phyloP scores from a whole-genome alignment of 2,888 invertebrate genomes.

The Ecliptopera silaceata region DNA sequence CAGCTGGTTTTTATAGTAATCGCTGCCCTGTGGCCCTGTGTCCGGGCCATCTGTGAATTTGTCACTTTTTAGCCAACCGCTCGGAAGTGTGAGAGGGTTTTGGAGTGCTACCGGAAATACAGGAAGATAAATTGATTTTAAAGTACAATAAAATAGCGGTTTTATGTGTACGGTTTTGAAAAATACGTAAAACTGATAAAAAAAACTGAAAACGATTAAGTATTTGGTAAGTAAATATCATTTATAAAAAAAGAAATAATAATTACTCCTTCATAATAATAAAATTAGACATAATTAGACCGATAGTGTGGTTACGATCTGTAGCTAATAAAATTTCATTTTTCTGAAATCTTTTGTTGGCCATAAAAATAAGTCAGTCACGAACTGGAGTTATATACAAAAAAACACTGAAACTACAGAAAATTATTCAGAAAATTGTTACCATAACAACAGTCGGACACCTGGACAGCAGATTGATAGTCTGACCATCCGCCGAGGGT shows the following conservation, averaged over 20 bases:
- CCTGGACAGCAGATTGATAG: conserved; percentile 63
- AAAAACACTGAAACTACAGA: no score
- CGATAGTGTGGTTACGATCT: conserved; percentile 17
- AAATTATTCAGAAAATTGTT: conserved; percentile 49
- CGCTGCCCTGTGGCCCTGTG: conserved; percentile 28
- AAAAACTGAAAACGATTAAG: no score
- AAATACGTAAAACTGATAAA: background rate
- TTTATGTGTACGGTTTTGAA: conserved; percentile 8
- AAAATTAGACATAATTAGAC: no score
- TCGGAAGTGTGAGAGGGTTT: conserved; percentile 28
- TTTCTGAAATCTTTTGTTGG: no score
- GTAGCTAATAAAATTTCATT: conserved; percentile 24
- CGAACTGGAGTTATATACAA: no score
- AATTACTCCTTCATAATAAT: no score
- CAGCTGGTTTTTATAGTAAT: conserved; percentile 45
- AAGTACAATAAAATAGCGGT: conserved; percentile 5
- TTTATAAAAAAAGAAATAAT: no score
- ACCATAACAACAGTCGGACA: conserved; percentile 59
- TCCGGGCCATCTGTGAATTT: conserved; percentile 44
- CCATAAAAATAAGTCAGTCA: no score
- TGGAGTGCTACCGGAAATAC: conserved; percentile 30
- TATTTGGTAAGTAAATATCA: no score
- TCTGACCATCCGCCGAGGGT: conserved; percentile 49
- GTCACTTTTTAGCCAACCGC: conserved; percentile 38
- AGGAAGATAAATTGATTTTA: conserved; percentile 28